phyloP scores from a whole-genome alignment of 1,140 invertebrate species.

The Hyposmocoma kahamanoa region DNA sequence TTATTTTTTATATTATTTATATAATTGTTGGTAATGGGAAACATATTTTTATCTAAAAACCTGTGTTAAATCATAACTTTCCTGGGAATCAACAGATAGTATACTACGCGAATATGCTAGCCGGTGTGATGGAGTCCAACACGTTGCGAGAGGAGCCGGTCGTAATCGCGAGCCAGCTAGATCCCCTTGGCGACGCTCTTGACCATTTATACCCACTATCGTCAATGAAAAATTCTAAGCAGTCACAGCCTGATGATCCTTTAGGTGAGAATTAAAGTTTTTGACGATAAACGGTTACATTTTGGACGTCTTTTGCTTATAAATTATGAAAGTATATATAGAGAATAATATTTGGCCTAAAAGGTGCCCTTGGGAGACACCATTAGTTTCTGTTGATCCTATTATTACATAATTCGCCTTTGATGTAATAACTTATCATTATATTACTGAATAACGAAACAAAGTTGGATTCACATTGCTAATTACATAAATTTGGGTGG shows the following conservation, averaged over 20 bases:
- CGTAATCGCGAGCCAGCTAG: constrained; percentile 50
- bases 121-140: constrained; percentile 74
- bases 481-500: too few species aligned
- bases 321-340: too few species aligned
- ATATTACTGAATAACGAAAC: too few species aligned
- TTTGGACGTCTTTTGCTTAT: too few species aligned
- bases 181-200: constrained; percentile 57
- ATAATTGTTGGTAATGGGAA: neutral
- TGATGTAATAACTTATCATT: too few species aligned
- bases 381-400: too few species aligned
- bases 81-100: constrained; percentile 78
- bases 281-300: too few species aligned
- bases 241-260: constrained; percentile 72
- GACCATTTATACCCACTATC: constrained; percentile 57
- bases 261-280: constrained; percentile 60
- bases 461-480: too few species aligned
- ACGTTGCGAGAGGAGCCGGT: constrained; percentile 75
- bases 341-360: too few species aligned
- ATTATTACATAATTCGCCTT: too few species aligned
- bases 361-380: too few species aligned
- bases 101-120: constrained; percentile 92
- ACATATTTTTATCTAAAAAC: neutral
- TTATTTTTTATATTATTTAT: neutral
- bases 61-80: neutral
- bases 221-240: constrained; percentile 59